Evolutionary conservation across 2,797 vertebrate genomes (phyloP).

Genomic region (Microctenopoma steveboyesi): DNA sequence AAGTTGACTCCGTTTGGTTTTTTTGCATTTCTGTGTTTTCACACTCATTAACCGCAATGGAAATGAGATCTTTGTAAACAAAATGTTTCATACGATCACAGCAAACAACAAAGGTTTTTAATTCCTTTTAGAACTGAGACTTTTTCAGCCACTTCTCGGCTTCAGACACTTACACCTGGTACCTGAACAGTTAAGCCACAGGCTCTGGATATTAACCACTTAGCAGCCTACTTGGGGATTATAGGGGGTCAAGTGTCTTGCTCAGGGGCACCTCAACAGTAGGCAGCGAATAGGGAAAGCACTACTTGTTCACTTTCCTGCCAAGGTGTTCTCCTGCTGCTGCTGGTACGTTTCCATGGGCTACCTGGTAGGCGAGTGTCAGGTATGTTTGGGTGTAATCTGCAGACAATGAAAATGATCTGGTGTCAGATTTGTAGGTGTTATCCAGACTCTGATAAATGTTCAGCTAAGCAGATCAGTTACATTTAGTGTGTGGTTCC

Average conservation of each 20-base stretch:
- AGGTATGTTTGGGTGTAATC: not conserved
- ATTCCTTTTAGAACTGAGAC: too few relatives aligned
- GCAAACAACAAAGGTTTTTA: too few relatives aligned
- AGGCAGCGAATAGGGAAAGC: not conserved
- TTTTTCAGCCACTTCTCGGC: too few relatives aligned
- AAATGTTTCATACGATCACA: too few relatives aligned
- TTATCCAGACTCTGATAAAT: conserved; percentile 35
- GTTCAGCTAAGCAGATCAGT: conserved; percentile 44
- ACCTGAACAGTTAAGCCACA: not conserved
- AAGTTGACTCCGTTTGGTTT: not conserved
- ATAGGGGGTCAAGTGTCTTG: conserved; percentile 1
- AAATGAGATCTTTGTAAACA: too few relatives aligned
- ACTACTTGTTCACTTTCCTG: not conserved
- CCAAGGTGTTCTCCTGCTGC: not conserved
- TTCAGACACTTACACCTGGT: not conserved
- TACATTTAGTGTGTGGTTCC: conserved; percentile 39
- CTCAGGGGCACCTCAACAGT: not conserved
- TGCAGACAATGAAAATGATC: not conserved
- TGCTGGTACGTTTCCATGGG: not conserved
- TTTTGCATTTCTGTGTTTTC: not conserved
- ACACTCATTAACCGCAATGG: not conserved
- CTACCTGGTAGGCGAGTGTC: not conserved
- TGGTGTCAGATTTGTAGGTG: conserved; percentile 4
- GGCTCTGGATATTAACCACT: not conserved
- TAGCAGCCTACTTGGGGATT: not conserved